Evolutionary conservation across 2,888 invertebrate species (phyloP).

Genomic region (Synanthedon myopaeformis): DNA sequence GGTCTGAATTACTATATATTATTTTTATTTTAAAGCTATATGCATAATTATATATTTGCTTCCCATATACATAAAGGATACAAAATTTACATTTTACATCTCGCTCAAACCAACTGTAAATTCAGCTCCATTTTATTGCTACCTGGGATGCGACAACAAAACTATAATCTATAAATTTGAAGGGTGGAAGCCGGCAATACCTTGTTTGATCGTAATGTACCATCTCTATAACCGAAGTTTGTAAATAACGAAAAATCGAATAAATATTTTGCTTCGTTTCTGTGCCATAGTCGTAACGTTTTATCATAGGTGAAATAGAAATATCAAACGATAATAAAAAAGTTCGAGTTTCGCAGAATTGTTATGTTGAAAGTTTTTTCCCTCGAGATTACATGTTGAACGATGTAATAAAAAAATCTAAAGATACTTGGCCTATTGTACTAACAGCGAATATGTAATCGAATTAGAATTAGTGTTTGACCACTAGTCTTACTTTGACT

Average conservation of each 20-base stretch:
- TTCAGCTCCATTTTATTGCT: too few relatives aligned
- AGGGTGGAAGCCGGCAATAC: constrained; percentile 30
- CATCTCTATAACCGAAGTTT: constrained; percentile 51
- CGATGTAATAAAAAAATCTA: too few relatives aligned
- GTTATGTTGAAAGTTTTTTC: constrained; percentile 41
- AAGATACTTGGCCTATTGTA: too few relatives aligned
- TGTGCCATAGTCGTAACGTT: constrained; percentile 45
- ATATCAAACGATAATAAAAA: constrained; percentile 54
- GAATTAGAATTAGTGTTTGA: too few relatives aligned
- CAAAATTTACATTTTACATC: too few relatives aligned
- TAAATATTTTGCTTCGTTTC: constrained; percentile 26
- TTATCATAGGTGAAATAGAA: constrained; percentile 67
- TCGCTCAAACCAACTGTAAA: too few relatives aligned
- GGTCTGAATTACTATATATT: too few relatives aligned
- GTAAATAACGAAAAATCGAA: constrained; percentile 64
- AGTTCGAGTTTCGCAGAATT: constrained; percentile 30
- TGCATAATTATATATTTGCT: too few relatives aligned
- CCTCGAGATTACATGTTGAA: not conserved
- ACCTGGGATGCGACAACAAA: not conserved
- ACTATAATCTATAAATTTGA: constrained; percentile 8
- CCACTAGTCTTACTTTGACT: too few relatives aligned
- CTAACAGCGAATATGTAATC: too few relatives aligned
- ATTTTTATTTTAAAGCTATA: too few relatives aligned
- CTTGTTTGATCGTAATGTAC: constrained; percentile 42
- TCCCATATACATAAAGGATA: too few relatives aligned